Conservation (phyloP, 2,113 vertebrate genomes). For the Periophthalmodon schlosseri region DNA sequence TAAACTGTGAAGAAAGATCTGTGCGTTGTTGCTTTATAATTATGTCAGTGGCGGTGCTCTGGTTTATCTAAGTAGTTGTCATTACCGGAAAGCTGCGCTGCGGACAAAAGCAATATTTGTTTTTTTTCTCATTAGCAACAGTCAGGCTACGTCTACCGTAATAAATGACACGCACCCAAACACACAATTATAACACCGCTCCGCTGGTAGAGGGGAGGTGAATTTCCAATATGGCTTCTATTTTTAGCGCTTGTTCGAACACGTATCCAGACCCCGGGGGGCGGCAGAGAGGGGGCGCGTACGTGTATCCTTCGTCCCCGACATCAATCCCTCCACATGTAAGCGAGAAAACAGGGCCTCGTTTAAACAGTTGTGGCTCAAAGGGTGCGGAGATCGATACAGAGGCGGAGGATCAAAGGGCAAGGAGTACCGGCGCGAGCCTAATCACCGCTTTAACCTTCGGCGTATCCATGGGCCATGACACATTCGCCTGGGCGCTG, state of each 20-base stretch:
- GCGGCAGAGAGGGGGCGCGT: neutral
- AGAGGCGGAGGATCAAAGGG: conserved; percentile 57
- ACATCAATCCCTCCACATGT: conserved; percentile 1
- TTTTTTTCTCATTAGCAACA: conserved; percentile 45
- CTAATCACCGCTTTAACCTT: conserved; percentile 70
- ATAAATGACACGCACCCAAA: conserved; percentile 46
- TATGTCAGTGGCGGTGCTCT: conserved; percentile 36
- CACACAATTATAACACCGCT: conserved; percentile 48
- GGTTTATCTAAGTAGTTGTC: conserved; percentile 51
- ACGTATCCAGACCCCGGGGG: conserved; percentile 18
- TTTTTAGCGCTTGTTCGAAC: conserved; percentile 25
- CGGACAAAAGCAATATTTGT: conserved; percentile 52
- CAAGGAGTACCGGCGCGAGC: conserved; percentile 50
- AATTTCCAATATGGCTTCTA: conserved; percentile 38
- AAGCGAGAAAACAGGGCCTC: conserved; percentile 19
- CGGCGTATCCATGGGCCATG: conserved; percentile 45
- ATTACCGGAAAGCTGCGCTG: conserved; percentile 29
- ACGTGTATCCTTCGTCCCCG: neutral
- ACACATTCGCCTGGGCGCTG: conserved; percentile 40
- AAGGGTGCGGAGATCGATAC: conserved; percentile 61
- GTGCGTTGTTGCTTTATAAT: conserved; percentile 22
- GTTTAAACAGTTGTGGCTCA: conserved; percentile 58
- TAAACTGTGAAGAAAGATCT: neutral
- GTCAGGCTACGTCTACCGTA: conserved; percentile 23
- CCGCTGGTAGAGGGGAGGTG: conserved; percentile 17